Percentiles rank a stretch among this genome's conserved stretches.
Evolutionary conservation across 2,888 invertebrate genomes (phyloP).

Genomic region (Lithodes maja): DNA sequence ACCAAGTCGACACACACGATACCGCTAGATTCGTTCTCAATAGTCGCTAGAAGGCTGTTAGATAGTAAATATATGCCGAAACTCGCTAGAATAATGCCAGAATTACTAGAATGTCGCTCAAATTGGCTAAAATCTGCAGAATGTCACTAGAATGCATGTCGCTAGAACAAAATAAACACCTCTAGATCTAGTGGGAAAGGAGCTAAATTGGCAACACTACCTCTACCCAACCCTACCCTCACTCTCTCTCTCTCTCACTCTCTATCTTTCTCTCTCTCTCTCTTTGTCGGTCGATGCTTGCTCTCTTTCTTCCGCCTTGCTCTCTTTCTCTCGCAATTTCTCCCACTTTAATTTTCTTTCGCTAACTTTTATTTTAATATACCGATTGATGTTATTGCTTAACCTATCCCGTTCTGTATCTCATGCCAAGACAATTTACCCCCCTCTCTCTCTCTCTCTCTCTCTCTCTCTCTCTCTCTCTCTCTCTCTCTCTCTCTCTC

Average conservation of each 20-base stretch:
- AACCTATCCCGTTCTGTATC: neutral
- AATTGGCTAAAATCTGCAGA: too few relatives aligned
- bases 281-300: constrained; percentile 22
- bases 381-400: too few relatives aligned
- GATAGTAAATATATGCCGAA: too few relatives aligned
- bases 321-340: neutral
- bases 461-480: neutral
- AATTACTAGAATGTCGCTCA: too few relatives aligned
- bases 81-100: too few relatives aligned
- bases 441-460: neutral
- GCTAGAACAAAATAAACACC: neutral
- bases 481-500: constrained; percentile 13
- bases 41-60: too few relatives aligned
- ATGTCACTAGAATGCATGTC: too few relatives aligned
- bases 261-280: neutral
- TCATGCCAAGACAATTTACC: neutral
- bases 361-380: neutral
- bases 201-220: neutral
- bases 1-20: too few relatives aligned
- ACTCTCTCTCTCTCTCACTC: neutral
- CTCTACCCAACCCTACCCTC: constrained; percentile 2
- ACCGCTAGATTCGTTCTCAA: too few relatives aligned
- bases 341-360: neutral
- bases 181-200: too few relatives aligned
- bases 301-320: neutral